Base-by-base conservation (phyloP, 2,113 vertebrate species). In the Rhizomys pruinosus region DNA sequence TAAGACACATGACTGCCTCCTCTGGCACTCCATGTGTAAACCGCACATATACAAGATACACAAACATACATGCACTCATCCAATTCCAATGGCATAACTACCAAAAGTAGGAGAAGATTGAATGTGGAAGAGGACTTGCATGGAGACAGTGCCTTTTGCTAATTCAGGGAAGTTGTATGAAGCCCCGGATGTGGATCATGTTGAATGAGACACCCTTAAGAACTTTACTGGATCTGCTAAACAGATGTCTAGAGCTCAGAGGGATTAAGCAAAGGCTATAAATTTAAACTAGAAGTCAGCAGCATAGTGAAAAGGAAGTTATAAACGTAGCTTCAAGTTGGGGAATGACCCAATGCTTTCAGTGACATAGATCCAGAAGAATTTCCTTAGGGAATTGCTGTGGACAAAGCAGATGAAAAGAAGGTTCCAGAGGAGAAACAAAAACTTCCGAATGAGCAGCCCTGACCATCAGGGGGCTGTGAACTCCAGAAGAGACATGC, bases 201-300 rank as follows among this genome's bases (percentile, higher is more conserved):
- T 74, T 78, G 44, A 87, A n/a, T n/a, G n/a, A 87, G 25, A 88
- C 66, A 7, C 11, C 20, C 88, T 68, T 73, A 90, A 92, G n/a
- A 63, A 32, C 39, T 64, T 44, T 10, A 77, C 17, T 87, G 4
- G 27, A 73, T 23, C 47, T 42, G 1, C 17, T 87, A 68, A 88
- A 68, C 34, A 47, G 47, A 52, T 2, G 61, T 27, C 59, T 73
- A 29, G 57, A 87, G 81, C 29, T 92, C 59, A 87, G 20, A 96
- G 4, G 20, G 6, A 73, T 39, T 13, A 57, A n/a, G n/a, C n/a
- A n/a, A n/a, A n/a, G 8, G 7, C 9, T 68, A 19, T 25, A 42
- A 73, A 44, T 79, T 90, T 59, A 77, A 44, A 90, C 20, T 34
- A 71, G 17, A 10, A 22, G 69, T 64, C 17, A 85, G 29, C 73